Base-by-base conservation (phyloP, 2,888 invertebrate species). In the Ectemnius continuus region DNA sequence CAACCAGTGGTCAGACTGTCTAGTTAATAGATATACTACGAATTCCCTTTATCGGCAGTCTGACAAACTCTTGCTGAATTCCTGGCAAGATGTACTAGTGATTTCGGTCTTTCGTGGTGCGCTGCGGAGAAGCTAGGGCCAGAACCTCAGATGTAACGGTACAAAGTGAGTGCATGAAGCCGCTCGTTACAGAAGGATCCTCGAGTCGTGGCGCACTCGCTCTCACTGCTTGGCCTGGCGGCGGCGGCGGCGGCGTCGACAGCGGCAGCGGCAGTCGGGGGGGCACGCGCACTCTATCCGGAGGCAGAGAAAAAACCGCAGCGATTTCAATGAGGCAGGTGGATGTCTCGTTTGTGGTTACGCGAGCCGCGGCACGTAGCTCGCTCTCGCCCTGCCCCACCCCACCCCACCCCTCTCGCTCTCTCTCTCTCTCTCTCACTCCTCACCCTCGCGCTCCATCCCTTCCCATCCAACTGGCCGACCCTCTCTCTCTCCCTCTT, bases 301-400 rank as follows among this genome's bases (percentile, higher is more conserved):
- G n/a, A 52, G 52, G 14, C 52, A 13, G 16, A 62, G 61, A 78
- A 71, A 74, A 73, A 73, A 57, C 70, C 67, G 73, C 68, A 71
- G 73, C 70, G 74, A 81, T 78, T 75, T 72, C 62, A 67, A 73
- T 59, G 67, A 67, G 70, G 52, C 78, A 78, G 75, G 78, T 78
- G 81, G 68, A 78, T 14, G 70, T 73, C 71, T 76, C 70, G 81
- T 75, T 78, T 64, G 58, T 74, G 70, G 65, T 73, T 70, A 64
- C 76, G 67, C 69, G 73, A 80, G 61, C 69, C 68, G 62, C 62
- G 62, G 71, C 78, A 78, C 78, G 82, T 76, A 76, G 58, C 70
- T 18, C 63, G 52, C 23, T 23, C 23, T 3, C 23, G 0, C 23
- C 23, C 2, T 3, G 0, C 23, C 23, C 23, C 23, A 2, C 23